Conservation (phyloP, 2,888 invertebrate genomes). For the Spodoptera littoralis region DNA sequence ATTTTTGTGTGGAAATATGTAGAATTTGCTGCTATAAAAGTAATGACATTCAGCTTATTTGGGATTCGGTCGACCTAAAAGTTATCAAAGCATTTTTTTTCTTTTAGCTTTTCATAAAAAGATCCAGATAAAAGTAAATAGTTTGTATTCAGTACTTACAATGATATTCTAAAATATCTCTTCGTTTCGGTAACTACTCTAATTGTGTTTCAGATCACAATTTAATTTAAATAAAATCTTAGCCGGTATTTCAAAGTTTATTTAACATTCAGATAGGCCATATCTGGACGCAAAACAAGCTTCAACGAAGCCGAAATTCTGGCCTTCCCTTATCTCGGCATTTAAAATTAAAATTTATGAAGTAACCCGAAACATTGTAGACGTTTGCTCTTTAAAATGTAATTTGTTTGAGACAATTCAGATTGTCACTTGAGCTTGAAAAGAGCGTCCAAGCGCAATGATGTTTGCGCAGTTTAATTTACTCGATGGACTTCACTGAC, state of each 20-base stretch:
- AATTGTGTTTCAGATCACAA: slow-evolving; percentile 3
- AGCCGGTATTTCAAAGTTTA: slow-evolving; percentile 13
- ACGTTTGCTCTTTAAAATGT: slow-evolving; percentile 40
- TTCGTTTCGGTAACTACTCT: not conserved
- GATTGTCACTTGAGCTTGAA: slow-evolving; percentile 39
- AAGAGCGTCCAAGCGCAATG: slow-evolving; percentile 20
- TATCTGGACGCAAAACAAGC: slow-evolving; percentile 31
- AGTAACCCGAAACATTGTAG: slow-evolving; percentile 39
- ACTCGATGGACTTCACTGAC: slow-evolving; percentile 3
- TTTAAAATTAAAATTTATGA: slow-evolving; percentile 44
- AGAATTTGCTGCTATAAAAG: too few species aligned
- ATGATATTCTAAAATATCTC: too few species aligned
- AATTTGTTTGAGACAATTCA: slow-evolving; percentile 42
- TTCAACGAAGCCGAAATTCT: slow-evolving; percentile 20
- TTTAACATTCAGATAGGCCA: slow-evolving; percentile 27
- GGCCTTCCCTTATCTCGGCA: slow-evolving; percentile 25
- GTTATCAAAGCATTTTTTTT: too few species aligned
- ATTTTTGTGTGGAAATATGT: too few species aligned
- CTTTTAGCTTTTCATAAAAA: too few species aligned
- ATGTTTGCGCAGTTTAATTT: slow-evolving; percentile 23
- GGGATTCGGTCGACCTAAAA: too few species aligned
- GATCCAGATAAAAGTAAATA: too few species aligned
- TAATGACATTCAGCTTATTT: too few species aligned
- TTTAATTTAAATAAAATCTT: not conserved
- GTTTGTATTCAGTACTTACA: too few species aligned